Base-by-base conservation (phyloP, 2,113 vertebrate genomes). In the Gymnarchus niloticus region DNA sequence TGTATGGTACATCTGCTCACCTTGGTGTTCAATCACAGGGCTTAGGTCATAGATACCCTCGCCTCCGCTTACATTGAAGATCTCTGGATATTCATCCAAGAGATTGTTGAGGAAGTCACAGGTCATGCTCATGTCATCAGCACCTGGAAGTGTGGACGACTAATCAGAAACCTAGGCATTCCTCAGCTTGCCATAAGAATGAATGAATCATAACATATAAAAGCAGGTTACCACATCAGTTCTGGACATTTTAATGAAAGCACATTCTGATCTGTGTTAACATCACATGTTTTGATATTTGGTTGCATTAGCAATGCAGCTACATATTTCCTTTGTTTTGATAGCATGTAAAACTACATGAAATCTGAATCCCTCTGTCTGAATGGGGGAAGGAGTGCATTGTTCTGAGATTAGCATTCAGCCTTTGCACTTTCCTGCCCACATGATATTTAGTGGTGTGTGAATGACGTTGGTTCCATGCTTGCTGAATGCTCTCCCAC, bases 91-190 rank as follows among this genome's bases (percentile, higher is more conserved):
- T 21, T 89, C 92, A 84, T 91, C 89, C 65, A 95, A 86, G 84
- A 95, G 93, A 87, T 82, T 88, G 85, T 93, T 93, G 48, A 95
- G 88, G 17, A 95, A 91, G 41, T 91, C 90, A 48, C 91, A 94
- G 7, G 94, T 93, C 87, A 95, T 93, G 0, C 81, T 92, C 14
- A 94, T 88, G 25, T 94, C 93, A 12, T 57, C 56, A 51, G 90
- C 90, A 73, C 88, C 91, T 25, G 91, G 88, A 2, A 93, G 56
- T 17, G 12, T 25, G 37, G 61, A 6, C 73, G 2, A 2, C 25
- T 48, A 8, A 44, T 85, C 52, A 78, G 73, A 46, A 76, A 84
- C 14, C 17, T 21, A 84, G n/a, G 17, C 23, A 54, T 54, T 33
- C 5, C n/a, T 82, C 80, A 8, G 25, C 80, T 56, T 33, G 28